A percentile compares a stretch with the other conserved stretches of the same genome.
These are phyloP conservation scores for Menidia beryllina DNA, from an alignment of 2,113 vertebrate species.

Conservation along the genomic window DNA sequence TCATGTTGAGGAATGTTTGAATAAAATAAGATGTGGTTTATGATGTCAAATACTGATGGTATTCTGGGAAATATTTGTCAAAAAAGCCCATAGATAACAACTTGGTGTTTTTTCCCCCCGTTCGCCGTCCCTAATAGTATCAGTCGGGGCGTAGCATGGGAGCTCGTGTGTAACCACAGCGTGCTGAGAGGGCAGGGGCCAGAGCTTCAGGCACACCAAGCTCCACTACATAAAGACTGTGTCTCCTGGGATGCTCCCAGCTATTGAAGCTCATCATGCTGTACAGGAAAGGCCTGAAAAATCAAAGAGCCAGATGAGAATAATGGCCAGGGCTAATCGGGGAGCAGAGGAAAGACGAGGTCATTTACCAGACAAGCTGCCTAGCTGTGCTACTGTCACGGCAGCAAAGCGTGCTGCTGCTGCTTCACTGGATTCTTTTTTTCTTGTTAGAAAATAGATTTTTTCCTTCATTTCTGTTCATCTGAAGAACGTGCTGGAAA, in stretches of 20 bases:
- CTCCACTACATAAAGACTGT: constrained; percentile 73
- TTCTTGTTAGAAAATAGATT: neutral
- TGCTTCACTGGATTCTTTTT: neutral
- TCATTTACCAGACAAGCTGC: constrained; percentile 54
- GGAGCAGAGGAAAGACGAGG: constrained; percentile 72
- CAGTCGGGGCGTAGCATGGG: constrained; percentile 52
- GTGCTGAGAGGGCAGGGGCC: constrained; percentile 55
- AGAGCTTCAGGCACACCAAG: constrained; percentile 75
- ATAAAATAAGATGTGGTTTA: neutral
- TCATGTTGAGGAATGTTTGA: neutral
- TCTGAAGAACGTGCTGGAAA: neutral
- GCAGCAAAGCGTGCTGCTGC: neutral
- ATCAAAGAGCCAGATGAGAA: constrained; percentile 81
- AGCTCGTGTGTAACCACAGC: constrained; percentile 46
- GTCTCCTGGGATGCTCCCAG: constrained; percentile 83
- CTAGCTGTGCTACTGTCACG: constrained; percentile 36
- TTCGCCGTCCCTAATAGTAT: constrained; percentile 57
- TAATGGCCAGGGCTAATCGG: constrained; percentile 77
- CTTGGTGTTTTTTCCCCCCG: constrained; percentile 48
- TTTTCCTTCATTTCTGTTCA: neutral
- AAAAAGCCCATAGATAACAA: constrained; percentile 32
- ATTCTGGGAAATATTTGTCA: constrained; percentile 23
- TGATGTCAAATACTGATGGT: constrained; percentile 19
- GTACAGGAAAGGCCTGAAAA: constrained; percentile 81
- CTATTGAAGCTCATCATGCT: constrained; percentile 80